phyloP scores from a whole-genome alignment of 2,888 invertebrate species.

The Pachydiplax longipennis region DNA sequence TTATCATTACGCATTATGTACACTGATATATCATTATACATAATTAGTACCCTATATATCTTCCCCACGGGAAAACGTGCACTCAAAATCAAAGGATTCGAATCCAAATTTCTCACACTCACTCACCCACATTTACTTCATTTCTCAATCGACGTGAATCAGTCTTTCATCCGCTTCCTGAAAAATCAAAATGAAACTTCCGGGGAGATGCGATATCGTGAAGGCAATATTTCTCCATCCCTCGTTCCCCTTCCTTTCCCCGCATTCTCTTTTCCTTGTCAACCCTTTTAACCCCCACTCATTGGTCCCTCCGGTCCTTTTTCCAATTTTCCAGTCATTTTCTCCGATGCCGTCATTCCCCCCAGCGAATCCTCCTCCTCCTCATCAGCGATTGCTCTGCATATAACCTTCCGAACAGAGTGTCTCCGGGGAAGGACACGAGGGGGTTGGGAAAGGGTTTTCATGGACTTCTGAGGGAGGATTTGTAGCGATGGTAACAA shows the following conservation, averaged over 20 bases:
- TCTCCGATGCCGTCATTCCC: background rate
- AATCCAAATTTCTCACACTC: too few species aligned
- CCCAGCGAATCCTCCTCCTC: background rate
- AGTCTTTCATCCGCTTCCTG: background rate
- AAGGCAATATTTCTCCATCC: background rate
- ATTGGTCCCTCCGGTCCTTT: background rate
- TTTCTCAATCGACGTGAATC: background rate
- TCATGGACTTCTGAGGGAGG: background rate
- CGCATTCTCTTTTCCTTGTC: background rate
- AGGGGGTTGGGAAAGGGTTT: background rate
- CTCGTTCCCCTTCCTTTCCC: background rate
- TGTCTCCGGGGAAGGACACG: background rate
- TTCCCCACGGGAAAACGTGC: too few species aligned
- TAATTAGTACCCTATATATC: too few species aligned
- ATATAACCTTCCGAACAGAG: background rate
- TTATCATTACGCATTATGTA: too few species aligned
- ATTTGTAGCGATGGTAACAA: constrained; percentile 17
- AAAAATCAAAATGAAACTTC: background rate
- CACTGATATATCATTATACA: too few species aligned
- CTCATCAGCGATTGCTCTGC: background rate
- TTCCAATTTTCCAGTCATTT: background rate
- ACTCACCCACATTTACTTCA: background rate
- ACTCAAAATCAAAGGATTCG: too few species aligned
- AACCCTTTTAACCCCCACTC: background rate
- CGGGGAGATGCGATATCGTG: background rate